Evolutionary conservation across 2,888 invertebrate species (phyloP).

Genomic region (Anoplius nigerrimus): DNA sequence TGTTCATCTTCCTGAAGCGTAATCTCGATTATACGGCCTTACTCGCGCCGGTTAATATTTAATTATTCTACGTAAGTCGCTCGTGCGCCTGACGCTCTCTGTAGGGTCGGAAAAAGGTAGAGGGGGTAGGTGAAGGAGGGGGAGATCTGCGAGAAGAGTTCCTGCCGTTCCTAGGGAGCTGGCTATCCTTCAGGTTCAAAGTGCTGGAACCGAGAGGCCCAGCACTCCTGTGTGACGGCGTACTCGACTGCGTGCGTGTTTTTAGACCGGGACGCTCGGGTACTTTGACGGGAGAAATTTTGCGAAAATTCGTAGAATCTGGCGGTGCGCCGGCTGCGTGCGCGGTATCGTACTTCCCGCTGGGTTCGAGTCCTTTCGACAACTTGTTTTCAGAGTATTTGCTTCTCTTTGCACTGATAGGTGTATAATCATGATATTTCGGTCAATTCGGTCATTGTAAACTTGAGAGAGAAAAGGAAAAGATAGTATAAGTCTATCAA

Average conservation of each 20-base stretch:
- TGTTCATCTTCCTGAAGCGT: no score
- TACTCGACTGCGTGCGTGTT: neutral
- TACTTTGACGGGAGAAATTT: constrained; percentile 41
- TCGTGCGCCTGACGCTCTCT: neutral
- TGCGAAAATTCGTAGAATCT: constrained; percentile 43
- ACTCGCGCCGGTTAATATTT: constrained; percentile 1
- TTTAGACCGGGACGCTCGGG: constrained; percentile 20
- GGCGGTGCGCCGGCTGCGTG: neutral
- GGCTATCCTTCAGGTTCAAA: neutral
- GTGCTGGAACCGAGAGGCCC: neutral
- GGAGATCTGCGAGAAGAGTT: neutral
- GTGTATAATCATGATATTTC: no score
- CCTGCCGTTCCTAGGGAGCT: neutral
- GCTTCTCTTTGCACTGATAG: no score
- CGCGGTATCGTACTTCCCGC: no score
- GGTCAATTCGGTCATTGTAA: no score
- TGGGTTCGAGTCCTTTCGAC: no score
- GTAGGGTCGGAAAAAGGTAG: neutral
- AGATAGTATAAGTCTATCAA: no score
- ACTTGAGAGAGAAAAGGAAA: no score
- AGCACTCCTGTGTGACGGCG: neutral
- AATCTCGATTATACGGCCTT: neutral
- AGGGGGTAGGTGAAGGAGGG: neutral
- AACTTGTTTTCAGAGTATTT: no score
- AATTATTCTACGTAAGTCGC: neutral